Conservation (phyloP, 1,140 invertebrate genomes). For the Cyclargus thomasi region DNA sequence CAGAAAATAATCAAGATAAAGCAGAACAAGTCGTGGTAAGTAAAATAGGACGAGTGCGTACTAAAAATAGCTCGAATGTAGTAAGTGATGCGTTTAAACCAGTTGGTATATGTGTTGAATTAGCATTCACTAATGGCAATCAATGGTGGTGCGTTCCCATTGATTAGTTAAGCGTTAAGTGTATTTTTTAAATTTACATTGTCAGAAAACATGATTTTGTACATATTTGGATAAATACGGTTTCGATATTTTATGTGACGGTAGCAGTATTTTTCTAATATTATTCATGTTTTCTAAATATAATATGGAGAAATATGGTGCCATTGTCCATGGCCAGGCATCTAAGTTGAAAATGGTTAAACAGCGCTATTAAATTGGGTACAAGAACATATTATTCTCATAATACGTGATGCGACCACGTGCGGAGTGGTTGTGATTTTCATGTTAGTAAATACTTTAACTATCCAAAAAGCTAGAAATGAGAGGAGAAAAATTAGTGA, state of each 20-base stretch:
- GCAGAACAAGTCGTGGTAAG: not conserved
- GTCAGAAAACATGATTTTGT: not conserved
- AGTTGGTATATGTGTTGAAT: constrained; percentile 35
- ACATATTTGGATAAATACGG: not conserved
- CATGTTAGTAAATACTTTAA: too few species aligned
- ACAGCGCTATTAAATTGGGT: too few species aligned
- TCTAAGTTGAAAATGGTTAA: too few species aligned
- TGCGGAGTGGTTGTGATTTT: too few species aligned
- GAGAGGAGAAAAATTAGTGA: too few species aligned
- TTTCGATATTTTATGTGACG: not conserved
- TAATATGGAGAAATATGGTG: too few species aligned
- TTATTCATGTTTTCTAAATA: too few species aligned
- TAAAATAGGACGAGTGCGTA: constrained; percentile 9
- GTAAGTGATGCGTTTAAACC: constrained; percentile 37
- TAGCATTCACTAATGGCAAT: constrained; percentile 34
- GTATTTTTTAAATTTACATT: constrained; percentile 18
- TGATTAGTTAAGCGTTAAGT: constrained; percentile 29
- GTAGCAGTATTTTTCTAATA: not conserved
- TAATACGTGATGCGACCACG: too few species aligned
- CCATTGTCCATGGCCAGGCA: too few species aligned
- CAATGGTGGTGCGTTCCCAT: constrained; percentile 27
- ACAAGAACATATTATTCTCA: too few species aligned
- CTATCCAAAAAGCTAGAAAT: too few species aligned
- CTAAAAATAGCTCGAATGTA: constrained; percentile 33
- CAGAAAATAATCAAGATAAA: not conserved